phyloP scores from a whole-genome alignment of 2,888 invertebrate genomes.

The Epistrophe grossulariae region DNA sequence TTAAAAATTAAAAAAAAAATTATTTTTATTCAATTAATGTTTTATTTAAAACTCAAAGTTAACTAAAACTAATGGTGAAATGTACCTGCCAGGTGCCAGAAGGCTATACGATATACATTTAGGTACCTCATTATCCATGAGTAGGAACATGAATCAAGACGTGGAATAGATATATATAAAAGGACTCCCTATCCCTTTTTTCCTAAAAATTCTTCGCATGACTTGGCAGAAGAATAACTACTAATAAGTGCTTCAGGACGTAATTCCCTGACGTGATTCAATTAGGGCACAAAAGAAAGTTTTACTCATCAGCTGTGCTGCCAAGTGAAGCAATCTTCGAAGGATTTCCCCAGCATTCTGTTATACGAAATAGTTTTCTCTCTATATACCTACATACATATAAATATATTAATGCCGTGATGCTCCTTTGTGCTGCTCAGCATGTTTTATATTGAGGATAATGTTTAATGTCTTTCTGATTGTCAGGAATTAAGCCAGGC shows the following conservation, averaged over 20 bases:
- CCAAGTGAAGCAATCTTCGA: conserved; percentile 40
- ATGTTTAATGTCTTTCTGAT: conserved; percentile 72
- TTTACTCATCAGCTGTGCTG: conserved; percentile 38
- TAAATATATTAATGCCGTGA: background rate
- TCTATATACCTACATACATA: too few relatives aligned
- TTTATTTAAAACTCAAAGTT: background rate
- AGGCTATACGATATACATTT: conserved; percentile 12
- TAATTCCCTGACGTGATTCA: conserved; percentile 65
- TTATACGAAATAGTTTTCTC: conserved; percentile 35
- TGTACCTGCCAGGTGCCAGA: background rate
- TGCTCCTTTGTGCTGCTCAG: conserved; percentile 9
- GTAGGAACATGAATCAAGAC: conserved; percentile 49
- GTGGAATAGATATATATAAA: background rate
- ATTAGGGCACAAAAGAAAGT: conserved; percentile 59
- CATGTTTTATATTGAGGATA: conserved; percentile 44
- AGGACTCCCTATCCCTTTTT: background rate
- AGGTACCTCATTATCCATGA: conserved; percentile 50
- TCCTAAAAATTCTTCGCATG: conserved; percentile 20
- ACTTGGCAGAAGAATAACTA: conserved; percentile 35
- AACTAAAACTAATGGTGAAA: conserved; percentile 4
- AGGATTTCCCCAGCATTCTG: conserved; percentile 7
- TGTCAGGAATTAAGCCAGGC: conserved; percentile 55
- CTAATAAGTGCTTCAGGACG: conserved; percentile 55
- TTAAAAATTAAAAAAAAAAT: too few relatives aligned
- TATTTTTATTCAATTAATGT: background rate